Base-by-base conservation (phyloP, 2,888 invertebrate species). In the Eupithecia exiguata region DNA sequence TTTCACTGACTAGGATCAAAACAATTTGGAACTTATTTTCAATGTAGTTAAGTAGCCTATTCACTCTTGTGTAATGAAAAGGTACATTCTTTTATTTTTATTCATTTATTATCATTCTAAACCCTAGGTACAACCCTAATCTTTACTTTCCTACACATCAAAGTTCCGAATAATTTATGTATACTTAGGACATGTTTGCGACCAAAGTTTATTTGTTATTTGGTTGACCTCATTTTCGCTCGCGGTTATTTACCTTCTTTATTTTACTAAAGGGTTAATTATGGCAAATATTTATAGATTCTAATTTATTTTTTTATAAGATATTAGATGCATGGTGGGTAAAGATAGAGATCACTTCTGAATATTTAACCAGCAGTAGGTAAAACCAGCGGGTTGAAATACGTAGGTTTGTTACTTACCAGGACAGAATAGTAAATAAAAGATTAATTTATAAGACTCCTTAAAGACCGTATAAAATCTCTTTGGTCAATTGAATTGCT, bases 121-220 rank as follows among this genome's bases (percentile, higher is more conserved):
- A 7, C n/a, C n/a, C 12, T 21, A 21, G 4, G 21, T 12, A 25
- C 2, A 25, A 1, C 10, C 10, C 14, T 25, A 9, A 53, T 21
- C 6, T 16, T n/a, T 9, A n/a, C 12, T 7, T 12, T 12, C 14
- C 7, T 25, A 25, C 14, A 25, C 25, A 25, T 25, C 12, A 25
- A 58, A 12, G 5, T 25, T 14, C 5, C 5, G 38, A 65, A 65
- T 65, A 38, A 63, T 63, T 35, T 38, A 63, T 63, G 63, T 4
- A n/a, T 18, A 63, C 38, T 38, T 18, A 38, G 58, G 58, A 65
- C 63, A 38, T 65, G 63, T 65, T 65, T 65, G 36, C n/a, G 38
- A 21, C 63, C 36, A 65, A 35, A 16, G 35, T 62, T 30, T 62
- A 58, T 62, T 62, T 35, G 62, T 62, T 62, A 18, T 62, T 36